A percentile compares a stretch with the other conserved stretches of the same genome.
Conservation (phyloP, 2,888 invertebrate species). For the Taenaris catops region DNA sequence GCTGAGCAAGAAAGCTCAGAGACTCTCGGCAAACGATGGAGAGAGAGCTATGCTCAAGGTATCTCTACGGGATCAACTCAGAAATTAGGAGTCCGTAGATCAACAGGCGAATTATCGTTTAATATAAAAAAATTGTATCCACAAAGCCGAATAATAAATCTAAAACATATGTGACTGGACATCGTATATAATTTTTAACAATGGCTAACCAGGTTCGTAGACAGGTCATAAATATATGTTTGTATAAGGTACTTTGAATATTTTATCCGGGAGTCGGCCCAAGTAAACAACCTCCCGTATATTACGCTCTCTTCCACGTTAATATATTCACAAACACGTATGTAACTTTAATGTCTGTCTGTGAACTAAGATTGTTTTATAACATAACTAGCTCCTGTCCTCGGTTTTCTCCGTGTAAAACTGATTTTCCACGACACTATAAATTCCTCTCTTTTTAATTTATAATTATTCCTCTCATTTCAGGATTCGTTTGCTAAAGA, state of each 20-base stretch:
- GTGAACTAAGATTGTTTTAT: slow-evolving; percentile 4
- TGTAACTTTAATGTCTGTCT: slow-evolving; percentile 11
- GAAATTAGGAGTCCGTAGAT: no score
- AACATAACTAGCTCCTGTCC: not conserved
- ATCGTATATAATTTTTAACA: slow-evolving; percentile 20
- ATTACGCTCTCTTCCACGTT: slow-evolving; percentile 34
- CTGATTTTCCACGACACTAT: no score
- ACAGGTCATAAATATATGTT: slow-evolving; percentile 49
- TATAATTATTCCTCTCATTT: not conserved
- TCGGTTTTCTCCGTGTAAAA: no score
- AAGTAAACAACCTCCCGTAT: slow-evolving; percentile 49
- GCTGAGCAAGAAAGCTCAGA: no score
- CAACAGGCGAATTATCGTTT: no score
- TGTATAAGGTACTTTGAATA: slow-evolving; percentile 51
- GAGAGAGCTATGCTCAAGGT: no score
- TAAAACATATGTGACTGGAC: slow-evolving; percentile 5
- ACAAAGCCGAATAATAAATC: not conserved
- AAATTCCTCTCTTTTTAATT: not conserved
- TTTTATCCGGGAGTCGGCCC: slow-evolving; percentile 49
- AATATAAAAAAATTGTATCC: no score
- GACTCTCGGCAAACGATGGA: no score
- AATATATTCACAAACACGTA: slow-evolving; percentile 46
- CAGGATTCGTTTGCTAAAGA: not conserved
- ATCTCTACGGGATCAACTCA: no score
- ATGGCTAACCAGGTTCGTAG: slow-evolving; percentile 31